A percentile compares a stretch with the other conserved stretches of the same genome.
Evolutionary conservation across 2,113 vertebrate species (phyloP).

Genomic region (Mesembrinibis cayennensis): DNA sequence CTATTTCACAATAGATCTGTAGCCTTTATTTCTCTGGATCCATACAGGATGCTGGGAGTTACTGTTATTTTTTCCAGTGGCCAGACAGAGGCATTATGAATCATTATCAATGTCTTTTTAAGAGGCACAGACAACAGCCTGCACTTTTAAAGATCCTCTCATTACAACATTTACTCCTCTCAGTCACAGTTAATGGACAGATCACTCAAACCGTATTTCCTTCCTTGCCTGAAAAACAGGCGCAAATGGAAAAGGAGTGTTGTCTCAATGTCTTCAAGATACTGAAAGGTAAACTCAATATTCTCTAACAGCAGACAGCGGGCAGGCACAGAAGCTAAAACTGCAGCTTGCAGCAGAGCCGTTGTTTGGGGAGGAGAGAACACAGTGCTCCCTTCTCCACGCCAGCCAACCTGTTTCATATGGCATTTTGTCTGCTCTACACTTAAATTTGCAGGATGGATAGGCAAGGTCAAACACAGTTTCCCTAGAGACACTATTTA

Average conservation of each 20-base stretch:
- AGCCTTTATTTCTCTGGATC: background rate
- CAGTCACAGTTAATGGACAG: background rate
- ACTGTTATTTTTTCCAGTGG: background rate
- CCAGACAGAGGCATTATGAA: background rate
- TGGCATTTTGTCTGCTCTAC: background rate
- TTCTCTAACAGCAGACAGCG: fast-evolving
- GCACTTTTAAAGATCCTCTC: background rate
- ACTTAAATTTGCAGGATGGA: background rate
- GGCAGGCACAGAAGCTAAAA: background rate
- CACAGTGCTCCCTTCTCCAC: background rate
- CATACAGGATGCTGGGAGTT: background rate
- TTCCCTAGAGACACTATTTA: background rate
- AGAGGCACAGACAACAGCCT: background rate
- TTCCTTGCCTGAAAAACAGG: background rate
- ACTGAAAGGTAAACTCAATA: background rate
- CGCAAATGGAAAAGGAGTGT: background rate
- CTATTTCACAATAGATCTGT: conserved; percentile 27
- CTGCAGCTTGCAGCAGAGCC: background rate
- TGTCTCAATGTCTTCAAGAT: background rate
- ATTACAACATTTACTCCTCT: background rate
- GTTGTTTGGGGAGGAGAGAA: background rate
- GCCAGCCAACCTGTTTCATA: background rate
- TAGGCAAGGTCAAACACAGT: background rate
- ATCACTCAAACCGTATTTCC: background rate
- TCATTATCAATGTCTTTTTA: background rate